Conservation (phyloP, 2,797 vertebrate species). For the Passerculus sandwichensis region DNA sequence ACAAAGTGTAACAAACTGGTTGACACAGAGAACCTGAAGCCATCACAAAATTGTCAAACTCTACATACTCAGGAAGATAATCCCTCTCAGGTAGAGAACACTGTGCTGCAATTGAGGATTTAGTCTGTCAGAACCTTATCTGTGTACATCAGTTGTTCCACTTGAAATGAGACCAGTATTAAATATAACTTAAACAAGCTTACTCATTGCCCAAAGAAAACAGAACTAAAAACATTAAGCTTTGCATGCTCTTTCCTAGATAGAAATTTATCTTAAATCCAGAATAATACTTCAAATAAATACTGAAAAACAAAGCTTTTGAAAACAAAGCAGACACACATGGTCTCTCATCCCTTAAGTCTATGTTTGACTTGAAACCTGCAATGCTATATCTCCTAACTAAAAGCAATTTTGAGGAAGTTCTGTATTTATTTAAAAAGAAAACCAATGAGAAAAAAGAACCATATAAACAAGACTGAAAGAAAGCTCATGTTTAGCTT, state of each 20-base stretch:
- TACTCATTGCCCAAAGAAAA: not conserved
- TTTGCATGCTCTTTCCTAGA: not conserved
- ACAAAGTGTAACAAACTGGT: not conserved
- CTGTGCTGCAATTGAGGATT: not conserved
- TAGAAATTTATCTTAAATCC: not conserved
- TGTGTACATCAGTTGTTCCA: not conserved
- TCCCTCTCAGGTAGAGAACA: not conserved
- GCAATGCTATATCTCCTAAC: not conserved
- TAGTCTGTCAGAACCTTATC: not conserved
- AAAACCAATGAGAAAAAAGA: not conserved
- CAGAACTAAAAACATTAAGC: not conserved
- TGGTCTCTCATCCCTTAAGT: not conserved
- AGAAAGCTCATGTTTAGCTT: not conserved
- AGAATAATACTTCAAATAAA: not conserved
- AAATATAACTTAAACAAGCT: not conserved
- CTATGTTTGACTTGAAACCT: not conserved
- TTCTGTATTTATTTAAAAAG: not conserved
- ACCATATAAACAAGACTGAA: not conserved
- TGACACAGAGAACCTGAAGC: not conserved
- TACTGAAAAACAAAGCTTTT: not conserved
- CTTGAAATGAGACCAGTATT: not conserved
- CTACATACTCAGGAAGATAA: not conserved
- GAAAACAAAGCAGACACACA: not conserved
- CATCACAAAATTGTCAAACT: not conserved
- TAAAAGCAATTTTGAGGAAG: not conserved